Evolutionary conservation across 2,888 invertebrate species (phyloP), one percentile per base, ranked within the genome.

Genomic region (Panopea generosa): DNA sequence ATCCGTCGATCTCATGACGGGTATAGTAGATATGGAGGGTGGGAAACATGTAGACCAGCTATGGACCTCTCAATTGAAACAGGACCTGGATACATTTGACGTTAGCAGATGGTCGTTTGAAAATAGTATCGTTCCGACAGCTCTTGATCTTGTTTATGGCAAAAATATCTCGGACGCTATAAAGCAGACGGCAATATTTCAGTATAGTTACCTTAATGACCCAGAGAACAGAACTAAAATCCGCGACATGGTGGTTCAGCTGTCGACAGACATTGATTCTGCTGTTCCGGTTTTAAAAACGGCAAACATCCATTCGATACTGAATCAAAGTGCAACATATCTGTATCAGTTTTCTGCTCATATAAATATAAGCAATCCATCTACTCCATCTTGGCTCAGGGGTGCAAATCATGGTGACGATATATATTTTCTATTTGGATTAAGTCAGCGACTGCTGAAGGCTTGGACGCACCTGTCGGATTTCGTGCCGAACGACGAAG

Each of bases 381-480:
- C 59, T 40, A 73, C 68, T n/a, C 74, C 78, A 43, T 53, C 67
- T 24, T 78, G 74, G 74, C 45, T 78, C 2, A 45, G 57, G 7
- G 78, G 78, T 14, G 63, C 74, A 4, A 71, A 69, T 43, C 70
- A 67, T 26, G 78, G 67, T 0, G 68, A 74, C n/a, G 78, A 78
- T 6, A 57, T 78, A 1, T 43, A 53, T 22, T 74, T 67, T 45
- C 24, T 74, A 63, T 67, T 78, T 43, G 78, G 78, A 6, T 78
- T 78, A 24, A 73, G 69, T 57, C 22, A 52, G 24, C 60, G 73
- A 0, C 52, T 29, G 26, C 4, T 67, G 45, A 52, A 67, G 1
- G 50, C 55, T n/a, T 63, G 74, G 70, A 60, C 45, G 11, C 71
- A 67, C 50, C 27, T 59, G 9, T 16, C 47, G 3, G 40, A 29